A percentile compares a stretch with the other conserved stretches of the same genome.
Evolutionary conservation across 1,140 invertebrate genomes (phyloP).

Genomic region (Nylanderia fulva): DNA sequence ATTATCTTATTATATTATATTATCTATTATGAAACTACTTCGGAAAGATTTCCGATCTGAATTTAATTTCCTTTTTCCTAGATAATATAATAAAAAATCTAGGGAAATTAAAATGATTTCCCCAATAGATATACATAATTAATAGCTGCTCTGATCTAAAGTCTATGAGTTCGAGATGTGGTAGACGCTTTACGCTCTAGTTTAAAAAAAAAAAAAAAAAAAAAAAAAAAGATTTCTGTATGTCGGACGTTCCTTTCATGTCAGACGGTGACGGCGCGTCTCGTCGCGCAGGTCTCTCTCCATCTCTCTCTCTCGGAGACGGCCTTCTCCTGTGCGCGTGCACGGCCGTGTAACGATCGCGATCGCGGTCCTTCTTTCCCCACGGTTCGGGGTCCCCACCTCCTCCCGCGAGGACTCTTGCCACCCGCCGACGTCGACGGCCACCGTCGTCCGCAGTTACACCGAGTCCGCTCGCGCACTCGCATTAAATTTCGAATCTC

Average conservation of each 20-base stretch:
- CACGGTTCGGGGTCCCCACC: conserved; percentile 72
- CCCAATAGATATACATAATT: no score
- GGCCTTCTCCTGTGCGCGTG: conserved; percentile 15
- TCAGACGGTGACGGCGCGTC: neutral
- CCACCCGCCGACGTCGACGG: conserved; percentile 63
- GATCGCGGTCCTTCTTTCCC: conserved; percentile 68
- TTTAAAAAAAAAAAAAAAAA: no score
- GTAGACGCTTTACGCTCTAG: no score
- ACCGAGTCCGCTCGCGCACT: conserved; percentile 85
- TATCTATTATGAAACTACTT: no score
- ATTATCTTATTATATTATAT: no score
- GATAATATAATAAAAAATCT: no score
- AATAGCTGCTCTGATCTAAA: no score
- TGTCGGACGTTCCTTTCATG: neutral
- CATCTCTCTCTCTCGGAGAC: conserved; percentile 29
- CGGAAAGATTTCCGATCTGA: no score
- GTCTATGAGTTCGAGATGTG: no score
- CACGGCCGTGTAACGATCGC: conserved; percentile 58
- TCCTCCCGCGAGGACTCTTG: conserved; percentile 60
- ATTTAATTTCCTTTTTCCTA: no score
- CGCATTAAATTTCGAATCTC: conserved; percentile 77
- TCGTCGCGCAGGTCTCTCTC: neutral
- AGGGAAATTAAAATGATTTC: no score
- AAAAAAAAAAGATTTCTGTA: neutral
- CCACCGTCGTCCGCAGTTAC: conserved; percentile 82